phyloP scores from a whole-genome alignment of 37 sponge, comb jelly and placozoan species.

The Petrosia ficiformis region DNA sequence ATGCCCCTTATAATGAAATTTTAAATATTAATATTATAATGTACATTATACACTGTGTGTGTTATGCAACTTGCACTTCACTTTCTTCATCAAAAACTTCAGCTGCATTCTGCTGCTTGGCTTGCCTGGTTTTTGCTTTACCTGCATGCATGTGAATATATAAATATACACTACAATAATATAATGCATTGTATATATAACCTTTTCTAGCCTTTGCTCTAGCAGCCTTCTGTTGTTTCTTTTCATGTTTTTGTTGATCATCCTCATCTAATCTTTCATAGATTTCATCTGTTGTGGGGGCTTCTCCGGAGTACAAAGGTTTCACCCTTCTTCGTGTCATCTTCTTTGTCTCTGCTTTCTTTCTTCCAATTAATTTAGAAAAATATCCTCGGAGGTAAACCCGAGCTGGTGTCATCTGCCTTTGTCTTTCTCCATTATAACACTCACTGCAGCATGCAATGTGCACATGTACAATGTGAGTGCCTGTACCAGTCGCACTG shows the following conservation, averaged over 20 bases:
- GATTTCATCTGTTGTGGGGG: constrained; percentile 37
- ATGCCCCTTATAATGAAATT: too few species aligned
- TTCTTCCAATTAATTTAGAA: constrained; percentile 10
- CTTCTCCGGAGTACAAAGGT: constrained; percentile 46
- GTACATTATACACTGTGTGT: too few species aligned
- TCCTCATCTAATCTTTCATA: constrained; percentile 12
- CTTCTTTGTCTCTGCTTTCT: constrained; percentile 9
- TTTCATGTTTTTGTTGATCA: neutral
- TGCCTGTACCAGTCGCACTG: neutral
- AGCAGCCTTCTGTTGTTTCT: neutral
- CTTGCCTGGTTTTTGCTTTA: neutral
- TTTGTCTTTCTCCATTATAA: neutral
- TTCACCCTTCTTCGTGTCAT: constrained; percentile 2
- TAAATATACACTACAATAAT: too few species aligned
- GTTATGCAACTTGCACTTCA: too few species aligned
- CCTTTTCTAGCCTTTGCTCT: too few species aligned
- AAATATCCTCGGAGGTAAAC: constrained; percentile 34
- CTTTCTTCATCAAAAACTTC: neutral
- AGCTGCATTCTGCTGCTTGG: neutral
- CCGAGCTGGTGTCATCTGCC: constrained; percentile 17
- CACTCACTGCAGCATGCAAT: neutral
- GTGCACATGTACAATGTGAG: neutral
- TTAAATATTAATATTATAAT: too few species aligned
- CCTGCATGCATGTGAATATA: too few species aligned
- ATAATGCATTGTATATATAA: too few species aligned